Conservation (phyloP, 2,113 vertebrate genomes). For the Orthonyx spaldingii region DNA sequence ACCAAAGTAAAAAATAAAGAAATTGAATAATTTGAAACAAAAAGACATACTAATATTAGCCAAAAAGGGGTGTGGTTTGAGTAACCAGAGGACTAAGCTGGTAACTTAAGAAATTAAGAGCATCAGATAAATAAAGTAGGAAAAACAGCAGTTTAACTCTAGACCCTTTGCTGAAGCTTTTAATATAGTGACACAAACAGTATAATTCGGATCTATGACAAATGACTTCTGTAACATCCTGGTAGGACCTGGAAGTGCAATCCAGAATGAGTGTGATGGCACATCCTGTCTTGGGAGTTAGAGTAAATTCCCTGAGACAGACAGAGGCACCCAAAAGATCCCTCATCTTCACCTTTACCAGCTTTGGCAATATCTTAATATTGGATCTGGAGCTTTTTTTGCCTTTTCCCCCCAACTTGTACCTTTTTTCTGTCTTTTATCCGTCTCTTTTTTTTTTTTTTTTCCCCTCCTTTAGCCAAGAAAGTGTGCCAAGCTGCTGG, state of each 20-base stretch:
- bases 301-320: not conserved
- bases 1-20: not conserved
- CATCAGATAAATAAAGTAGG: not conserved
- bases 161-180: not conserved
- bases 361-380: not conserved
- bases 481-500: not conserved
- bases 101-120: not conserved
- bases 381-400: not conserved
- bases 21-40: not conserved
- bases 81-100: not conserved
- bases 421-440: not conserved
- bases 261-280: rapidly evolving
- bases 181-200: not conserved
- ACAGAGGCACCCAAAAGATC: not conserved
- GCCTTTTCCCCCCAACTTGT: rapidly evolving
- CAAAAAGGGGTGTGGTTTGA: not conserved
- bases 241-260: not conserved
- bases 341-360: not conserved
- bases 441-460: not conserved
- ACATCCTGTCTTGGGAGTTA: not conserved
- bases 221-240: not conserved
- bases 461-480: not conserved
- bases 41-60: not conserved
- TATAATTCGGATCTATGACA: not conserved
- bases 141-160: not conserved